Base-by-base conservation (phyloP, 2,113 vertebrate species). In the Melanerpes formicivorus region DNA sequence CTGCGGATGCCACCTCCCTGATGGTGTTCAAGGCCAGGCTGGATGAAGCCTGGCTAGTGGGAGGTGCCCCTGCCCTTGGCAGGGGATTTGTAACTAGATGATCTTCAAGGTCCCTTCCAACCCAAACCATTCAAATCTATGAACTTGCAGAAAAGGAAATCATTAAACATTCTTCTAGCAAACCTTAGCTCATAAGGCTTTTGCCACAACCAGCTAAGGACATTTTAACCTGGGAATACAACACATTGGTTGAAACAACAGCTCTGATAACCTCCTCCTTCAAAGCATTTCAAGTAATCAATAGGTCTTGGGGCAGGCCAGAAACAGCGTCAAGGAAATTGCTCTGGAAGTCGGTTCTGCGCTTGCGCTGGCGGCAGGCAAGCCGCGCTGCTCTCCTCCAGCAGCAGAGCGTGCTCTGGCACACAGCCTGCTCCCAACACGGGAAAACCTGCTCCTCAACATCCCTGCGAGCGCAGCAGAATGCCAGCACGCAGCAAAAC, bases 371-470 rank as follows among this genome's bases (percentile, higher is more conserved):
- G 6, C 46, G 27, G n/a, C 11, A 4, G 11, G 9, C 59, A 78
- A 54, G 2, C 29, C 0, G 0, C 17, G 13, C 25, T 42, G 74
- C 44, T 56, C 58, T 82, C 2, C 74, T 83, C 72, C 87, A 89
- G 76, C 21, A 85, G 75, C 80, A 65, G 76, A 87, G 73, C 3
- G 4, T n/a, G 88, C 92, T 84, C 93, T 94, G 93, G 92, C 95
- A 90, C 90, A 5, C 9, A 10, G 89, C 89, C 89, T 87, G 52
- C 82, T 93, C 89, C 89, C 91, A 90, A 56, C 71, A 54, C 3
- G 5, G 87, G 87, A 66, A 84, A 95, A 94, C 89, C 91, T 94
- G 93, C 91, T 94, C 89, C 67, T 79, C 78, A 67, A 70, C 92
- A 83, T 77, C 81, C 52, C 40, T 26, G 87, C 29, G 48, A 82